A percentile compares a stretch with the other conserved stretches of the same genome.
These are phyloP conservation scores for Mormyrops attenuatus DNA, from an alignment of 2,797 vertebrate genomes.

Conservation along the genomic window DNA sequence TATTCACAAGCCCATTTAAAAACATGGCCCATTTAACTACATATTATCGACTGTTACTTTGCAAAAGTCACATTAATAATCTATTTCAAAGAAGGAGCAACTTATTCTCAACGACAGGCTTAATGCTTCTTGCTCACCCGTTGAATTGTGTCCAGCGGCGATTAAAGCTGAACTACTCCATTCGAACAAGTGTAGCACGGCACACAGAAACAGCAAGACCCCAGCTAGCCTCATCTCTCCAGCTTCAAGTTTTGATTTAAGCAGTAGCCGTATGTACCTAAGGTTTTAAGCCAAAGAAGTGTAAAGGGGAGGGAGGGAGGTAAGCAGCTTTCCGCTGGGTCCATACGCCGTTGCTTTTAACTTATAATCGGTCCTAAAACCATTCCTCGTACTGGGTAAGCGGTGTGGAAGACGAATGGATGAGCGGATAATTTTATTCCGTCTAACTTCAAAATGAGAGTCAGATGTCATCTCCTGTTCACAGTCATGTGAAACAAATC, in stretches of 20 bases:
- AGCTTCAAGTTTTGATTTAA: conserved; percentile 24
- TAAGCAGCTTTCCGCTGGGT: background rate
- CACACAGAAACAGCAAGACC: conserved; percentile 36
- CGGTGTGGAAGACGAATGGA: background rate
- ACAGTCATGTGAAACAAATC: background rate
- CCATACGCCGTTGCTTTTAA: background rate
- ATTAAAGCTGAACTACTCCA: conserved; percentile 20
- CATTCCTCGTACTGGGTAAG: background rate
- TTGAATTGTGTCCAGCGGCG: conserved; percentile 23
- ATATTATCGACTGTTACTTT: background rate
- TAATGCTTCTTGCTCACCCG: conserved; percentile 34
- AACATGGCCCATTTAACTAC: background rate
- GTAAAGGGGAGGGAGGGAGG: conserved; percentile 9
- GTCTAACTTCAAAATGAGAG: background rate
- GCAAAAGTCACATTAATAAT: background rate
- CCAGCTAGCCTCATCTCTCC: conserved; percentile 41
- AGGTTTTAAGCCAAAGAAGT: conserved; percentile 18
- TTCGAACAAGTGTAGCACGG: conserved; percentile 40
- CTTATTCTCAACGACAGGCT: background rate
- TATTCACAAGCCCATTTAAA: background rate
- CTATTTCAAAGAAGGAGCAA: background rate
- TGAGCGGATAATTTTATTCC: background rate
- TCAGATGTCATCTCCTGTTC: background rate
- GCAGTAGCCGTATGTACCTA: conserved; percentile 36
- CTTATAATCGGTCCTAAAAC: background rate